These are phyloP conservation scores for Hirudo medicinalis DNA, from an alignment of 1,140 invertebrate genomes.

Conservation along the genomic window DNA sequence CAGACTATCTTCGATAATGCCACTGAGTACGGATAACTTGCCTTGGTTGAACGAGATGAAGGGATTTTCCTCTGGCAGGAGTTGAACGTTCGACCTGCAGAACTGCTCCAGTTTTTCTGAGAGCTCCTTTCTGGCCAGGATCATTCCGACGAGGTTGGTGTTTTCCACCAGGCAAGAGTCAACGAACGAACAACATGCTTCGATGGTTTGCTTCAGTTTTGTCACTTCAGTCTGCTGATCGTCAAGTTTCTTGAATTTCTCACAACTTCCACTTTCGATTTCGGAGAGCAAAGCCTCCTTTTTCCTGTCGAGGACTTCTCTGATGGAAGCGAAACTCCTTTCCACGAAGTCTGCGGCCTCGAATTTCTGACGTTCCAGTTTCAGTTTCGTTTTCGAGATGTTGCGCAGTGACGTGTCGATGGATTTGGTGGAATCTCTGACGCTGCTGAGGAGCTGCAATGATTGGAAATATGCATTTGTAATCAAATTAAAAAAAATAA, in stretches of 20 bases:
- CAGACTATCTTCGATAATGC: not conserved
- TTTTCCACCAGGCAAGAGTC: conserved; percentile 42
- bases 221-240: conserved; percentile 41
- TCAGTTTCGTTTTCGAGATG: conserved; percentile 35
- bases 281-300: conserved; percentile 40
- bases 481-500: not conserved
- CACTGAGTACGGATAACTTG: conserved; percentile 28
- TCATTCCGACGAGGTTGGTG: conserved; percentile 45
- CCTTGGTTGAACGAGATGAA: conserved; percentile 37
- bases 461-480: not conserved
- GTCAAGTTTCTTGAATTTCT: conserved; percentile 41
- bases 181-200: conserved; percentile 42
- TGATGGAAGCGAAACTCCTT: conserved; percentile 37
- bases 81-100: conserved; percentile 36
- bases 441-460: not conserved
- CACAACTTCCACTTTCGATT: conserved; percentile 37
- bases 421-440: not conserved
- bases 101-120: conserved; percentile 44
- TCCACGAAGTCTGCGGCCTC: conserved; percentile 37
- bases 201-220: conserved; percentile 40
- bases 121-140: conserved; percentile 48
- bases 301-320: conserved; percentile 36
- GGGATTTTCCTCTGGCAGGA: conserved; percentile 43
- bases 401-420: conserved; percentile 34
- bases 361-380: conserved; percentile 33